These are phyloP conservation scores for Melanchra persicariae DNA, from an alignment of 2,888 invertebrate species.

Conservation along the genomic window DNA sequence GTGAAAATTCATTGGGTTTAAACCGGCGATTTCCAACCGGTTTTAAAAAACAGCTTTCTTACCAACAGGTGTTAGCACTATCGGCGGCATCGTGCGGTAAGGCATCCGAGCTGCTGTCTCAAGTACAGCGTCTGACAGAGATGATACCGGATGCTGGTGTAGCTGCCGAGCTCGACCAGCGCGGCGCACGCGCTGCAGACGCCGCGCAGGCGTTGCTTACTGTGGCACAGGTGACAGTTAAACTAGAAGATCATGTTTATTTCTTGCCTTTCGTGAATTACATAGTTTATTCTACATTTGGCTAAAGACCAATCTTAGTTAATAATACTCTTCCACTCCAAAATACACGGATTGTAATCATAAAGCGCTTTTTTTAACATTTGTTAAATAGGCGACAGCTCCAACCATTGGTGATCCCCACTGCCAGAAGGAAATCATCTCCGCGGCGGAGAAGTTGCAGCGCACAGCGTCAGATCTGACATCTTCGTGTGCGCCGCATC, in stretches of 20 bases:
- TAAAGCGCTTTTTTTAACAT: too few species aligned
- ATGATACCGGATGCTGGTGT: conserved; percentile 49
- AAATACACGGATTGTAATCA: too few species aligned
- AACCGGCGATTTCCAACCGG: background rate
- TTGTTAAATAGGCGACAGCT: conserved; percentile 68
- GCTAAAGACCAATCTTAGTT: too few species aligned
- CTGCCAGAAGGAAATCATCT: conserved; percentile 66
- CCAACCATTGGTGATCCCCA: conserved; percentile 64
- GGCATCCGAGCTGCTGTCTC: conserved; percentile 70
- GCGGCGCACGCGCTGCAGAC: conserved; percentile 64
- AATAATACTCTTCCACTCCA: too few species aligned
- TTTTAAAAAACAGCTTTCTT: background rate
- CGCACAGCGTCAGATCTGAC: conserved; percentile 62
- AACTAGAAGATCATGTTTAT: background rate
- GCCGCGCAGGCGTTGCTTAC: conserved; percentile 70
- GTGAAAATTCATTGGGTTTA: background rate
- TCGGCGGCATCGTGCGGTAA: conserved; percentile 70
- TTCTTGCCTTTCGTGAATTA: too few species aligned
- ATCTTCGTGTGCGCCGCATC: conserved; percentile 54
- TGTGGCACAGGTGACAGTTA: conserved; percentile 59
- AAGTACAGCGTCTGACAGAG: conserved; percentile 70
- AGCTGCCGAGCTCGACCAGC: conserved; percentile 65
- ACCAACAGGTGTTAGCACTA: conserved; percentile 31
- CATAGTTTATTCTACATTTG: too few species aligned
- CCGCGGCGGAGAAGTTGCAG: conserved; percentile 64